Evolutionary conservation across 2,797 vertebrate species (phyloP), one percentile per base, ranked within the genome.

Genomic region (Echeneis naucrates): DNA sequence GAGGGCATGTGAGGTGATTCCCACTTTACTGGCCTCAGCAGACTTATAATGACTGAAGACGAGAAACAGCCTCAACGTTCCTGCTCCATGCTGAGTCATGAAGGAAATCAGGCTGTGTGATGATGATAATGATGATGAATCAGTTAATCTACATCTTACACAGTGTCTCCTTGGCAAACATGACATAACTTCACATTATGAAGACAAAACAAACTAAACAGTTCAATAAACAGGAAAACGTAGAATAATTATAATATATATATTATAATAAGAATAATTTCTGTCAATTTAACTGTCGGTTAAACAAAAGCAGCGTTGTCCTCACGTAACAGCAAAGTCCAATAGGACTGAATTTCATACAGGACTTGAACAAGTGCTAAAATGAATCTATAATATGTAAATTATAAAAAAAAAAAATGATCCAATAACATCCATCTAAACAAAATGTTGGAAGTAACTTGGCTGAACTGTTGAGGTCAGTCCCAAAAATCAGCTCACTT

Each of bases 11-110:
- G 60, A 85, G 84, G 85, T 80, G 76, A 83, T 27, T 74, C 30
- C 45, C 38, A 8, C 61, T 60, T 17, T 67, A 68, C 32, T 8
- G 30, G 48, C 38, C 33, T n/a, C 11, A 68, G 60, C 72, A 58
- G 70, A 67, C 73, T 69, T 74, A 40, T 42, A 48, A 68, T 70
- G 17, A 4, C 55, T 11, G 68, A n/a, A 27, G 59, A 81, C 5
- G 17, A 42, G 68, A 75, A 77, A 37, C 50, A 2, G 63, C 52
- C 52, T 66, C 32, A 9, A 80, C 75, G 76, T 78, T 54, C 59
- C 59, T 59, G 68, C 78, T 77, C 66, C 44, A 32, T 37, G 80
- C 78, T 84, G 81, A 88, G 72, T 84, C 75, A 87, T 35, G 68
- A 80, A 44, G 67, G 67, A 65, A 13, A 68, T 53, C 30, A 59